Base-by-base conservation (phyloP, 2,888 invertebrate genomes). In the Lacanobia wlatinum region DNA sequence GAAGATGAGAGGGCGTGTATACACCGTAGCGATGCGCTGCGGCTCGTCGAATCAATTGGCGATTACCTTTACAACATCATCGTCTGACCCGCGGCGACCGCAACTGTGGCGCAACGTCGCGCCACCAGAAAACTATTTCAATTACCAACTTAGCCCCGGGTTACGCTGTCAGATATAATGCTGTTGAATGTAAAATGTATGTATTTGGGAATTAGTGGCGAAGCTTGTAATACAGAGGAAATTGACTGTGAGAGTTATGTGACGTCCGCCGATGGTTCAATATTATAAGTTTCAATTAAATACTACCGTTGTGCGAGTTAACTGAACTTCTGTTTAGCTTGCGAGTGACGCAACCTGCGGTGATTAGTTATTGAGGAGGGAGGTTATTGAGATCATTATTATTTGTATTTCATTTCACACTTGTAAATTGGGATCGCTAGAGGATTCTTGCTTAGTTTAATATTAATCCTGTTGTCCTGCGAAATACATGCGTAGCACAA, bases 61-160 rank as follows among this genome's bases (percentile, higher is more conserved):
- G 52, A 80, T 52, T 56, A 60, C 43, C 53, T 76, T 38, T 7
- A 64, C 18, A 50, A 69, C 53, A 61, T 40, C 43, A 64, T 76
- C 50, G 64, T 12, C 28, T 40, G 59, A 38, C 62, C 43, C 21
- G 50, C 58, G 76, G 67, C 43, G 3, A 38, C 64, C 52, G 50
- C 55, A 40, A 61, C 64, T 16, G 55, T 59, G 58, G 40, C 60
- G 40, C 76, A 52, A 63, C 50, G 69, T 48, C 46, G 52, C 40
- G 43, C 60, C 23, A 10, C 40, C 23, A 12, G 56, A 52, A 38
- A 59, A 78, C 68, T 59, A 72, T 80, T 82, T 80, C 73, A 82
- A 80, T 82, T 53, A 82, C 8, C 34, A 50, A 62, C 21, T 53
- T 48, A 60, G 82, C 77, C 82, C 28, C 77, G 43, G 78, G 82